Base-by-base conservation (phyloP, 30 jellyfish, hydroid and myxozoan species). In the Calvadosia cruxmelitensis region DNA sequence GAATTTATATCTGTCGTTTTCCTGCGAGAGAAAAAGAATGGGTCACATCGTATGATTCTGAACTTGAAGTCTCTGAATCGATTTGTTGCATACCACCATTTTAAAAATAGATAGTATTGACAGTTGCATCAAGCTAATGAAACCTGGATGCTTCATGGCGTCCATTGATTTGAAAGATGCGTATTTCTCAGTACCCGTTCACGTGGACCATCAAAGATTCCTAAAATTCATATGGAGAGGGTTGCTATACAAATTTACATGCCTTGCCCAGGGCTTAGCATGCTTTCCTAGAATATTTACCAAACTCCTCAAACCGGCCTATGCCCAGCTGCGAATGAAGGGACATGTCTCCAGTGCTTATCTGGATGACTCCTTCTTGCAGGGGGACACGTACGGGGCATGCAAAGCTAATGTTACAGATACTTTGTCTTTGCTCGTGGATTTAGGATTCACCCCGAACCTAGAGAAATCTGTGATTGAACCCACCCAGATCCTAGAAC, bases 91-190 rank as follows among this genome's bases (percentile, higher is more conserved):
- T 57, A 48, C 33, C 53, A 10, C 3, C 77, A 78, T 68, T 68
- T 78, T 30, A 78, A 78, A 36, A 36, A 78, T 78, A 71, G 82
- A 68, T 28, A 68, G 71, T 49, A 68, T 78, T 31, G 72, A 53
- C 26, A 30, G 71, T 29, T 36, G 68, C 0, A 64, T 78, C 28
- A 34, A 62, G 0, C 16, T 78, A 71, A 67, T 69, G 26, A 67
- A 77, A 15, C 83, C 92, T 28, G 53, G 66, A 49, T 68, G 81
- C 49, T 78, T 71, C 78, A 78, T 78, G 82, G 76, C 72, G 26
- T 68, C 81, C 3, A n/a, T 78, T 2, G 92, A 78, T 51, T 36
- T 78, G 30, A 78, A 77, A 63, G 77, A 69, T 78, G 83, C 92
- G 3, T 78, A 78, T 31, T 78, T 53, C 71, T 49, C 77, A 20